Conservation (phyloP, 2,113 vertebrate species). For the Notechis scutatus region DNA sequence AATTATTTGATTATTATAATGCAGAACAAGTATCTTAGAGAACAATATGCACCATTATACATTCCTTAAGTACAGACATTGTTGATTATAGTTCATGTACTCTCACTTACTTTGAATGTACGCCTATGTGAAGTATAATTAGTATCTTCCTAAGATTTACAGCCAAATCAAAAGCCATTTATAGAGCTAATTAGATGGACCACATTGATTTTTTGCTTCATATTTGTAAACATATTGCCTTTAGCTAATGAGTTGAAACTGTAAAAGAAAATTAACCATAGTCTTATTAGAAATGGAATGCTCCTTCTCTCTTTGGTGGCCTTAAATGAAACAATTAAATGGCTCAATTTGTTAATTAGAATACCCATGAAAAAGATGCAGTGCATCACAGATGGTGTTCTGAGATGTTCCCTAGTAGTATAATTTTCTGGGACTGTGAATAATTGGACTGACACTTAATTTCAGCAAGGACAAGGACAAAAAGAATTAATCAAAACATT, state of each 20-base stretch:
- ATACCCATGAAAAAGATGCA: slow-evolving; percentile 6
- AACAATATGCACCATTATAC: slow-evolving; percentile 27
- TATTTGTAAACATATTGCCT: background rate
- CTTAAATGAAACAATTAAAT: slow-evolving; percentile 14
- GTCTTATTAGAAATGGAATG: background rate
- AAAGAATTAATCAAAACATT: background rate
- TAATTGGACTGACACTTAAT: background rate
- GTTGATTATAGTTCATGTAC: slow-evolving; percentile 23
- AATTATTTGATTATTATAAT: slow-evolving; percentile 43
- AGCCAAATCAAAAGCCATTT: slow-evolving; percentile 16
- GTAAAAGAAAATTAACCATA: slow-evolving; percentile 22
- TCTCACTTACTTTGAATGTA: background rate
- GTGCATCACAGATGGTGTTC: background rate
- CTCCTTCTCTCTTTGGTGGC: slow-evolving; percentile 10
- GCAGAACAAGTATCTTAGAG: slow-evolving; percentile 8
- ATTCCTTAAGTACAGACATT: background rate
- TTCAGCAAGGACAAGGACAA: background rate
- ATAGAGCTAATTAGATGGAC: slow-evolving; percentile 30
- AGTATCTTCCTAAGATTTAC: background rate
- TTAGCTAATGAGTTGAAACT: slow-evolving; percentile 3
- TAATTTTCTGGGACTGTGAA: background rate
- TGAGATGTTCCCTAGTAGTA: background rate
- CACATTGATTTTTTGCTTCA: background rate
- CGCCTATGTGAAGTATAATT: slow-evolving; percentile 7
- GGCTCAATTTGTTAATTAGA: slow-evolving; percentile 26